A percentile compares a stretch with the other conserved stretches of the same genome.
Conservation (phyloP, 1,140 invertebrate genomes). For the Nasonia vitripennis region DNA sequence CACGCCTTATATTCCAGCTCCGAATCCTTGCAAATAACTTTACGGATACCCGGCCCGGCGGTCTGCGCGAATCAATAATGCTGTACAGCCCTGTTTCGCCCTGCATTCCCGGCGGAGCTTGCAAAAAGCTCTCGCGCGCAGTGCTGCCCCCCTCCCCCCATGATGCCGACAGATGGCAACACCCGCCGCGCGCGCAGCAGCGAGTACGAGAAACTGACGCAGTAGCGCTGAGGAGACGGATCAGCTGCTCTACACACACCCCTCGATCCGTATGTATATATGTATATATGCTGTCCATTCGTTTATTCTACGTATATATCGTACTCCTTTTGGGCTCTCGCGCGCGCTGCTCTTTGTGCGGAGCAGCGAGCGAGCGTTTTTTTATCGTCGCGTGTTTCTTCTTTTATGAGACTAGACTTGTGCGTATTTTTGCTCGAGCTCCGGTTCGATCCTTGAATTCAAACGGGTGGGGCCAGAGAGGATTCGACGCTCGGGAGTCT, state of each 20-base stretch:
- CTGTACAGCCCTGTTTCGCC: neutral
- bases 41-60: neutral
- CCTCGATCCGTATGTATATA: neutral
- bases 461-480: no score
- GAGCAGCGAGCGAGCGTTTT: no score
- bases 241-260: neutral
- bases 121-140: slow-evolving; percentile 25
- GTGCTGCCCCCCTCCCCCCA: slow-evolving; percentile 34
- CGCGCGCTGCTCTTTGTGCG: no score
- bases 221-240: neutral
- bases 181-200: neutral
- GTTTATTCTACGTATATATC: no score
- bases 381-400: no score
- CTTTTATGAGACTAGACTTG: no score
- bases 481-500: no score
- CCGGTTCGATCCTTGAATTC: no score
- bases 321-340: no score
- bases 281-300: neutral
- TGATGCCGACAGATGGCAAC: neutral
- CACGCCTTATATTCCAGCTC: no score
- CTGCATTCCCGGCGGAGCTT: slow-evolving; percentile 24
- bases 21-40: no score
- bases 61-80: neutral
- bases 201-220: neutral
- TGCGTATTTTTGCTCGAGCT: no score